These are phyloP conservation scores for Argopecten irradians DNA, from an alignment of 1,140 invertebrate species.

Conservation along the genomic window DNA sequence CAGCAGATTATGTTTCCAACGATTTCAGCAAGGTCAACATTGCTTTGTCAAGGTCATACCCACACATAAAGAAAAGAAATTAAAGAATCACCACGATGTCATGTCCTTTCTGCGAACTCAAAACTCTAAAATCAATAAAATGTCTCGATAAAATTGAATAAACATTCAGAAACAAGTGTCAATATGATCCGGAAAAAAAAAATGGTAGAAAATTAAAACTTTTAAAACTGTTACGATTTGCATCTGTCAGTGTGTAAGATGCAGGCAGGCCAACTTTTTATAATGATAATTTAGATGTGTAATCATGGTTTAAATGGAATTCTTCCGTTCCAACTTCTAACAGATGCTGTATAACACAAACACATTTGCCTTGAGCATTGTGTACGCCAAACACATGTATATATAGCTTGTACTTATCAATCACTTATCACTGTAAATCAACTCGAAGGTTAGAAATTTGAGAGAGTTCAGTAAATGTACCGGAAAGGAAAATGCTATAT, in stretches of 20 bases:
- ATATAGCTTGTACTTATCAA: background rate
- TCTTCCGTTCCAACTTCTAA: background rate
- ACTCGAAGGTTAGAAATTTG: background rate
- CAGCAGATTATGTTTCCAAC: background rate
- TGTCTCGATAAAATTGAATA: conserved; percentile 2
- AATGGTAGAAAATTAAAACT: background rate
- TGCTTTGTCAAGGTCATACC: background rate
- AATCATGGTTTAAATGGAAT: background rate
- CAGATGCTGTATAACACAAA: no score
- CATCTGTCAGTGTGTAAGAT: background rate
- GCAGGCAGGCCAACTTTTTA: background rate
- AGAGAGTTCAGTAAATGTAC: background rate
- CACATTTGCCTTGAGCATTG: no score
- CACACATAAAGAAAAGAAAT: background rate
- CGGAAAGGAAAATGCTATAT: background rate
- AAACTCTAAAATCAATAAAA: background rate
- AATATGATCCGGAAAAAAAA: background rate
- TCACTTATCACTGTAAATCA: no score
- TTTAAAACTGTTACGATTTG: background rate
- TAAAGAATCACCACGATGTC: background rate
- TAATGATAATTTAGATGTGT: background rate
- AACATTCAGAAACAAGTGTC: background rate
- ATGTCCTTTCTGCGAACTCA: background rate
- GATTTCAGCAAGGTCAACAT: background rate
- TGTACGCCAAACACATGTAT: no score